These are phyloP conservation scores for Gnathonemus echidnorhynchus DNA, from an alignment of 2,113 vertebrate genomes.

Conservation along the genomic window DNA sequence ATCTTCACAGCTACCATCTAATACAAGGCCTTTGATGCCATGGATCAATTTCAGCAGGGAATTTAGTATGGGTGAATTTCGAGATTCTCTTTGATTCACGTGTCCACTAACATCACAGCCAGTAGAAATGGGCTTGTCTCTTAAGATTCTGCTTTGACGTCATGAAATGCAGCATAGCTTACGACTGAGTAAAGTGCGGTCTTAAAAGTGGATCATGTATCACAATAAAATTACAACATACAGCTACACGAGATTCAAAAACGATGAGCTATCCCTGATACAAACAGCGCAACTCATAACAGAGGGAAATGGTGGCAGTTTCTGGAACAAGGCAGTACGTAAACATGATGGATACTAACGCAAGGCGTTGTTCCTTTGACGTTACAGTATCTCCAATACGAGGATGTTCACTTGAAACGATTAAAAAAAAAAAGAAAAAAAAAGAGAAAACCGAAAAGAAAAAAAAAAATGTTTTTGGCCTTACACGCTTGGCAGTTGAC, in stretches of 20 bases:
- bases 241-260: conserved; percentile 1
- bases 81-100: neutral
- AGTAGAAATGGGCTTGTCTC: neutral
- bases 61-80: neutral
- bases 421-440: neutral
- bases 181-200: neutral
- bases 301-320: conserved; percentile 3
- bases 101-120: neutral
- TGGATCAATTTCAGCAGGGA: neutral
- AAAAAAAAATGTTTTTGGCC: neutral
- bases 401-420: neutral
- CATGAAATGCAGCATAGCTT: conserved; percentile 10
- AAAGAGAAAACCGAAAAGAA: neutral
- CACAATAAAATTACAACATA: conserved; percentile 12
- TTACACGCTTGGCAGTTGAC: conserved; percentile 26
- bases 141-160: neutral
- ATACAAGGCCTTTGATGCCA: neutral
- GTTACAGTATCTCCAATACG: neutral
- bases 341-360: neutral
- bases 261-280: neutral
- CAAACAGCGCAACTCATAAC: conserved; percentile 9
- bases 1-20: neutral
- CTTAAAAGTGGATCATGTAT: neutral
- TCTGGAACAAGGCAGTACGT: neutral
- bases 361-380: neutral